Conservation (phyloP, 2,113 vertebrate species). For the Crotalus tigris region DNA sequence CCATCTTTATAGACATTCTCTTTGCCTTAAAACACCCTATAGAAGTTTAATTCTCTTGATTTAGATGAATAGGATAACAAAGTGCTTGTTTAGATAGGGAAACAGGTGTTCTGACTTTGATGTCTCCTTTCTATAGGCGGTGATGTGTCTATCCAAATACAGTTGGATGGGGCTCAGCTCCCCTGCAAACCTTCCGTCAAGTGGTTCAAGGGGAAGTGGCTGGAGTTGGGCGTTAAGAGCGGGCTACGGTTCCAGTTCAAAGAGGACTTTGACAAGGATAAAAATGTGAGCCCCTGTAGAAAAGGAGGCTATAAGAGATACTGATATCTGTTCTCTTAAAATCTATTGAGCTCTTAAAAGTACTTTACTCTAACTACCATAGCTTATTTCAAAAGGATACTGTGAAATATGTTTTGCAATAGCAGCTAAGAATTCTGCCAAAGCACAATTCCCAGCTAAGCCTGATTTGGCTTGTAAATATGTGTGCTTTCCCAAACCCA, state of each 20-base stretch:
- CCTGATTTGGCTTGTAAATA: neutral
- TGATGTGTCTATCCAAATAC: slow-evolving; percentile 68
- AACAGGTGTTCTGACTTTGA: neutral
- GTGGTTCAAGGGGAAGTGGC: slow-evolving; percentile 93
- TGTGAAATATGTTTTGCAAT: neutral
- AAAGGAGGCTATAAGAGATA: neutral
- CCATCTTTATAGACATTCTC: neutral
- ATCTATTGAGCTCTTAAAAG: neutral
- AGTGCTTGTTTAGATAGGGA: neutral
- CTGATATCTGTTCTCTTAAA: neutral
- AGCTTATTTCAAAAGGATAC: neutral
- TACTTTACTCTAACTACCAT: neutral
- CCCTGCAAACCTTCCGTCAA: slow-evolving; percentile 74
- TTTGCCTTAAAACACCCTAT: neutral
- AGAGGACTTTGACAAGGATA: slow-evolving; percentile 80
- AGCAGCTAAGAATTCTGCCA: neutral
- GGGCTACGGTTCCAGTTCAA: slow-evolving; percentile 83
- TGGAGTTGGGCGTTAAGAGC: slow-evolving; percentile 83
- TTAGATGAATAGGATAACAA: neutral
- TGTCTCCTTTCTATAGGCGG: slow-evolving; percentile 67
- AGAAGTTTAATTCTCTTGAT: neutral
- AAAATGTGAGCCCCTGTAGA: slow-evolving; percentile 70
- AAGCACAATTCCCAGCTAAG: neutral
- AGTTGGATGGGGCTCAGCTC: slow-evolving; percentile 77
- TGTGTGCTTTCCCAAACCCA: neutral